phyloP scores from a whole-genome alignment of 1,140 invertebrate species.

The Wasmannia auropunctata region DNA sequence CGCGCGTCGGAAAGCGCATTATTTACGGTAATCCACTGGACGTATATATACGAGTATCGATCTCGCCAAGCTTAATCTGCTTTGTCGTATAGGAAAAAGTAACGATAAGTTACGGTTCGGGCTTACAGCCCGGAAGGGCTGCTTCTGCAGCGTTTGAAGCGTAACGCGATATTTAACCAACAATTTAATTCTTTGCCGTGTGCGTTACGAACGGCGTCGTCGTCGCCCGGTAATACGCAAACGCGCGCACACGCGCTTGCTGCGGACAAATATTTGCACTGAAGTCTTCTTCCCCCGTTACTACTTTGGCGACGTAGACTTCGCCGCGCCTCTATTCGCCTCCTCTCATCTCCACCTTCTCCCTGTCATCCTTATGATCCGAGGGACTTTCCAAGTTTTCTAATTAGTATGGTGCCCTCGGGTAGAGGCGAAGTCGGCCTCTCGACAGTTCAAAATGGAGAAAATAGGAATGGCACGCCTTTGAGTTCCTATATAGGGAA shows the following conservation, averaged over 20 bases:
- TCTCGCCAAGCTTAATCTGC: slow-evolving; percentile 43
- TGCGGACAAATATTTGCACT: slow-evolving; percentile 61
- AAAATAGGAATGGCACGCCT: slow-evolving; percentile 67
- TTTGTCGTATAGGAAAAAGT: slow-evolving; percentile 21
- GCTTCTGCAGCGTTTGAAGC: neutral
- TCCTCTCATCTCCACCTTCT: slow-evolving; percentile 26
- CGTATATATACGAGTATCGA: slow-evolving; percentile 35
- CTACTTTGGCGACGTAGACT: slow-evolving; percentile 37
- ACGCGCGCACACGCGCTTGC: slow-evolving; percentile 1
- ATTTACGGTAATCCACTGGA: slow-evolving; percentile 53
- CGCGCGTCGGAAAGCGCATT: slow-evolving; percentile 42
- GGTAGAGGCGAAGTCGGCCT: slow-evolving; percentile 63
- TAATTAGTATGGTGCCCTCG: slow-evolving; percentile 78
- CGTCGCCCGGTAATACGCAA: neutral
- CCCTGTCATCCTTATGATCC: slow-evolving; percentile 61
- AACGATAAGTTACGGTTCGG: slow-evolving; percentile 27
- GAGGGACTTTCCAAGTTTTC: slow-evolving; percentile 75
- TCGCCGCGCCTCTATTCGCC: neutral
- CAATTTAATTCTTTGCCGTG: slow-evolving; percentile 44
- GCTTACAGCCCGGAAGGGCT: slow-evolving; percentile 3
- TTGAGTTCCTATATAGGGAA: slow-evolving; percentile 64
- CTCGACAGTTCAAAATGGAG: slow-evolving; percentile 68
- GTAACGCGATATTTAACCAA: slow-evolving; percentile 43
- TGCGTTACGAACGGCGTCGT: neutral
- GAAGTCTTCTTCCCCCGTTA: slow-evolving; percentile 26